Conservation (phyloP, 2,888 invertebrate genomes). For the Mamestra brassicae region DNA sequence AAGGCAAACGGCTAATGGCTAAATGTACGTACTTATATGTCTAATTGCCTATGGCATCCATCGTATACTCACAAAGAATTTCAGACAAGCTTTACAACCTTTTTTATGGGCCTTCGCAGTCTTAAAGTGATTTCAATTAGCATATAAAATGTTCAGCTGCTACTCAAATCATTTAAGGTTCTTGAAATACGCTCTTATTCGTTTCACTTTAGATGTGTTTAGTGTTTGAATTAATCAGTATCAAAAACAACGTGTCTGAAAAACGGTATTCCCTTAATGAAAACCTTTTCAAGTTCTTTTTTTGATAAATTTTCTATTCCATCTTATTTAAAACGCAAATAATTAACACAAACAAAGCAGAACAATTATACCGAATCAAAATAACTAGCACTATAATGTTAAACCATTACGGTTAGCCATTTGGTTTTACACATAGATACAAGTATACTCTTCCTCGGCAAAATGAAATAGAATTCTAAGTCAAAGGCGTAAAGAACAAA, state of each 20-base stretch:
- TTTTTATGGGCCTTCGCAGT: constrained; percentile 66
- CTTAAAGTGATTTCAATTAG: constrained; percentile 74
- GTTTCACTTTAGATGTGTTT: constrained; percentile 12
- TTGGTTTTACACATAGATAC: constrained; percentile 38
- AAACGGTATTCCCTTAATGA: constrained; percentile 1
- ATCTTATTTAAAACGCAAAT: constrained; percentile 24
- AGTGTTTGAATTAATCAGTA: constrained; percentile 6
- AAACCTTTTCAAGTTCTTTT: constrained; percentile 3
- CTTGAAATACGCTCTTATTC: constrained; percentile 50
- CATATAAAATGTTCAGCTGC: constrained; percentile 74
- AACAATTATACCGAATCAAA: constrained; percentile 41
- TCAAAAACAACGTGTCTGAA: neutral
- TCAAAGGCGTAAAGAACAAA: constrained; percentile 54
- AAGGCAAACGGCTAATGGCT: constrained; percentile 11
- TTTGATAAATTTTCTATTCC: neutral
- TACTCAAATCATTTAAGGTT: constrained; percentile 69
- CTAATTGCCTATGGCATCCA: constrained; percentile 14
- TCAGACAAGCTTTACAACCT: constrained; percentile 60
- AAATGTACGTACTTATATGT: neutral
- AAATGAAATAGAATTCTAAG: constrained; percentile 44
- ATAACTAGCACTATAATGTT: constrained; percentile 50
- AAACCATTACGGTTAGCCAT: constrained; percentile 60
- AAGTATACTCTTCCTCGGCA: constrained; percentile 24
- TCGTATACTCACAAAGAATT: constrained; percentile 48
- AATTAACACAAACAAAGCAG: constrained; percentile 46